A percentile compares a stretch with the other conserved stretches of the same genome.
Evolutionary conservation across 1,140 invertebrate species (phyloP).

Genomic region (Rhopalosiphum maidis): DNA sequence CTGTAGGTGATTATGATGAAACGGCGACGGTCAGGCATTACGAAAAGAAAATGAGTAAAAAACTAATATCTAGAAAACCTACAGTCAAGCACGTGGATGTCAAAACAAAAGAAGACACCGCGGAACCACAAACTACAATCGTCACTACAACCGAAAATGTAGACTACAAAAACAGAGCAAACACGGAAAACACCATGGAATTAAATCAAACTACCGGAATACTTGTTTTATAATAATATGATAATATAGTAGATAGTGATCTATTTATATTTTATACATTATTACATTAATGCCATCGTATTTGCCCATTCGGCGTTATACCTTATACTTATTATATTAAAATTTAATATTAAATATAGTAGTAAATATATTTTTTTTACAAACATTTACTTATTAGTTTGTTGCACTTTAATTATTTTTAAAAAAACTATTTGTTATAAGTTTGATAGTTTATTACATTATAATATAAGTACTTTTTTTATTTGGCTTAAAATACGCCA

Average conservation of each 20-base stretch:
- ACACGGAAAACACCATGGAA: not conserved
- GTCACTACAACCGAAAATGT: not conserved
- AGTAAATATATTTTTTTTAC: conserved; percentile 27
- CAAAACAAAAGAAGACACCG: not conserved
- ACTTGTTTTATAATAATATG: not conserved
- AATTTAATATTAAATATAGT: not conserved
- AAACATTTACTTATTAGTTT: conserved; percentile 23
- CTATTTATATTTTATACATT: conserved; percentile 26
- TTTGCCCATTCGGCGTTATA: not conserved
- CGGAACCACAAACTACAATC: not conserved
- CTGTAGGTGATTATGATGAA: not conserved
- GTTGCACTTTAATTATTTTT: conserved; percentile 10
- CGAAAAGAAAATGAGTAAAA: conserved; percentile 44
- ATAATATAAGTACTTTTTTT: not conserved
- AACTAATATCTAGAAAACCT: conserved; percentile 37
- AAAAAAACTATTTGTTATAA: conserved; percentile 18
- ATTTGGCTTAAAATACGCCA: not conserved
- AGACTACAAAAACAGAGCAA: not conserved
- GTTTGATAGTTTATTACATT: not conserved
- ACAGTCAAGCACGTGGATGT: not conserved
- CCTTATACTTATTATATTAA: not conserved
- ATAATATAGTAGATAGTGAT: not conserved
- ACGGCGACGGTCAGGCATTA: not conserved
- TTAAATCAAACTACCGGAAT: not conserved
- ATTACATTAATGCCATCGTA: conserved; percentile 19